Conservation (phyloP, 2,113 vertebrate species). For the Hepsetus odoe region DNA sequence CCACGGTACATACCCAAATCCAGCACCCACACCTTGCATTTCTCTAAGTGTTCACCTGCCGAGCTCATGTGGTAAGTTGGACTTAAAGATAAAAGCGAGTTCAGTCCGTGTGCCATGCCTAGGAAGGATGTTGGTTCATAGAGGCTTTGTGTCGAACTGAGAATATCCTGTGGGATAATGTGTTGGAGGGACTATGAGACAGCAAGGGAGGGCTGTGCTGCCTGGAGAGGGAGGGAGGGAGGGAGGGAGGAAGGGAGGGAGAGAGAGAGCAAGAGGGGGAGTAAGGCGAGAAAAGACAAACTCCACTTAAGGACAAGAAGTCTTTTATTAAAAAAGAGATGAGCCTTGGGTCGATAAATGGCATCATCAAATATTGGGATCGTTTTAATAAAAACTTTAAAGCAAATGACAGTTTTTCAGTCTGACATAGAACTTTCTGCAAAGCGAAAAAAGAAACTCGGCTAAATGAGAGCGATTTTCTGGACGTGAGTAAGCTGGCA, state of each 20-base stretch:
- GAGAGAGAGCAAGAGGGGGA: conserved; percentile 9
- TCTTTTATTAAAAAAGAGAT: no score
- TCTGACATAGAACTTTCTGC: no score
- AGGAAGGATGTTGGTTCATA: background rate
- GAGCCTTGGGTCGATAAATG: no score
- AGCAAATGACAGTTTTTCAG: no score
- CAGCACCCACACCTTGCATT: conserved; percentile 96
- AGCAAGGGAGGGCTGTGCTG: conserved; percentile 3
- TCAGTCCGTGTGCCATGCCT: conserved; percentile 84
- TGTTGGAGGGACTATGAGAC: conserved; percentile 1
- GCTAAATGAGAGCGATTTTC: no score
- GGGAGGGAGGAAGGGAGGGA: background rate
- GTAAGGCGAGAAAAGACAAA: conserved; percentile 8
- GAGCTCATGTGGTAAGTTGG: conserved; percentile 79
- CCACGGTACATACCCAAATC: conserved; percentile 87
- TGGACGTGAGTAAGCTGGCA: no score
- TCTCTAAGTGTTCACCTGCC: conserved; percentile 77
- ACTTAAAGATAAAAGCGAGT: conserved; percentile 78
- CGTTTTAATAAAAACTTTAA: no score
- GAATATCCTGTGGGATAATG: conserved; percentile 5
- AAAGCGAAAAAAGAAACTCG: no score
- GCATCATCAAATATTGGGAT: no score
- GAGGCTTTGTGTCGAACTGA: background rate
- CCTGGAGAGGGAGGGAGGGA: background rate
- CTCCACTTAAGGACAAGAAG: conserved; percentile 14